Percentiles rank a stretch among this genome's conserved stretches.
phyloP scores from a whole-genome alignment of 2,797 vertebrate species.

The Ambastaia sidthimunki region DNA sequence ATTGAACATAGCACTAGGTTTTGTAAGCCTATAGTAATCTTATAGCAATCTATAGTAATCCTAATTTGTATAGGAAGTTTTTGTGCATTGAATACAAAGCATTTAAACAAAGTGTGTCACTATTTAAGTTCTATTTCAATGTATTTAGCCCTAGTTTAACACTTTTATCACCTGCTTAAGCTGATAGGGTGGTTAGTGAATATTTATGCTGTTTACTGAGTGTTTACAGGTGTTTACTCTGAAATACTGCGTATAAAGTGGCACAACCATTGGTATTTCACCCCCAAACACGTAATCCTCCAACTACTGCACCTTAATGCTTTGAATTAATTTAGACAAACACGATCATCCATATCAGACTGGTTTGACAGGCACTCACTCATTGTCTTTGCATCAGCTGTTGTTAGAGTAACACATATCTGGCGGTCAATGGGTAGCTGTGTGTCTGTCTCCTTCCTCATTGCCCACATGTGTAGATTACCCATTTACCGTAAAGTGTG shows the following conservation, averaged over 20 bases:
- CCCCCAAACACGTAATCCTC: background rate
- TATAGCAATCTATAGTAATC: background rate
- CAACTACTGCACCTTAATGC: background rate
- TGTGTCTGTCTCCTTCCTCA: conserved; percentile 36
- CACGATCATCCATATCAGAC: background rate
- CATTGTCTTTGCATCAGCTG: background rate
- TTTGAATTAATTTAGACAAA: background rate
- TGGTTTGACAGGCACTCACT: background rate
- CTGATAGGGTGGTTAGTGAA: too few relatives aligned
- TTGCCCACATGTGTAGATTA: conserved; percentile 30
- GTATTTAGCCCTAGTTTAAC: background rate
- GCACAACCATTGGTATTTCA: background rate
- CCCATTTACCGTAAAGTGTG: conserved; percentile 33
- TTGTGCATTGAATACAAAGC: background rate
- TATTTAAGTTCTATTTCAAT: background rate
- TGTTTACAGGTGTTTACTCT: too few relatives aligned
- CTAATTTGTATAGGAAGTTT: background rate
- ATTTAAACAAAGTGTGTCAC: background rate
- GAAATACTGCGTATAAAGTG: background rate
- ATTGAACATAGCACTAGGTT: background rate
- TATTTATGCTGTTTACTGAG: too few relatives aligned
- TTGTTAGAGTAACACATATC: background rate
- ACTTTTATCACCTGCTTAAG: background rate
- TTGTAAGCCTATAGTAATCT: background rate
- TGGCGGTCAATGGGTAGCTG: conserved; percentile 4